These are phyloP conservation scores for Megastigmus dorsalis DNA, from an alignment of 2,888 invertebrate genomes.

Conservation along the genomic window DNA sequence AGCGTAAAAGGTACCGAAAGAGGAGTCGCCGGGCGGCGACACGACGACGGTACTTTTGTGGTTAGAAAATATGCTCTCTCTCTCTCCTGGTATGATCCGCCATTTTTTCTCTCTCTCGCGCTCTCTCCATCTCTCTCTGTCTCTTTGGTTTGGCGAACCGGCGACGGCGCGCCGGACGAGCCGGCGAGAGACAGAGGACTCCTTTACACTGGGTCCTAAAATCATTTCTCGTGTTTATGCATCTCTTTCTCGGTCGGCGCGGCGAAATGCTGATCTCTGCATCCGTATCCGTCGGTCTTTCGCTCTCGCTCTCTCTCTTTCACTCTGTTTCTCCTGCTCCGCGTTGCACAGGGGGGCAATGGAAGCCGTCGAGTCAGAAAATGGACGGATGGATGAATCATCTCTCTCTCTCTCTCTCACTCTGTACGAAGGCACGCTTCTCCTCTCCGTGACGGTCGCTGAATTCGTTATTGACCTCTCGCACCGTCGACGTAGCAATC, in stretches of 20 bases:
- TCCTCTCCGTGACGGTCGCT: background rate
- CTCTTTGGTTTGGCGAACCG: background rate
- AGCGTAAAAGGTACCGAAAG: background rate
- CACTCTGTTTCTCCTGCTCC: background rate
- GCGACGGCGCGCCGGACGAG: slow-evolving; percentile 18
- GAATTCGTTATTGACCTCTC: slow-evolving; percentile 42
- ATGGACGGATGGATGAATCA: slow-evolving; percentile 54
- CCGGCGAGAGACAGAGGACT: slow-evolving; percentile 8
- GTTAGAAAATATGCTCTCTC: slow-evolving; percentile 42
- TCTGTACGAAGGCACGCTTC: slow-evolving; percentile 2
- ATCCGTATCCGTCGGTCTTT: background rate
- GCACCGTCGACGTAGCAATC: no score
- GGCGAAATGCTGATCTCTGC: background rate
- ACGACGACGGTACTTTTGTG: slow-evolving; percentile 40
- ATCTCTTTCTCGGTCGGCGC: background rate
- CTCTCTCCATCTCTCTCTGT: slow-evolving; percentile 14
- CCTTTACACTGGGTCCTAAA: background rate
- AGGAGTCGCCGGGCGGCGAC: slow-evolving; percentile 10
- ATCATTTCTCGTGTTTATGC: background rate
- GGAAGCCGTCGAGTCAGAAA: slow-evolving; percentile 49
- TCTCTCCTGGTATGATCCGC: slow-evolving; percentile 20
- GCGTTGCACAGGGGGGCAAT: background rate
- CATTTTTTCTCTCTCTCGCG: slow-evolving; percentile 38
- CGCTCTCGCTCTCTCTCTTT: no score
- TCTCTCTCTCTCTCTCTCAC: slow-evolving; percentile 31